Evolutionary conservation across 2,113 vertebrate species (phyloP).

Genomic region (Amia ocellicauda): DNA sequence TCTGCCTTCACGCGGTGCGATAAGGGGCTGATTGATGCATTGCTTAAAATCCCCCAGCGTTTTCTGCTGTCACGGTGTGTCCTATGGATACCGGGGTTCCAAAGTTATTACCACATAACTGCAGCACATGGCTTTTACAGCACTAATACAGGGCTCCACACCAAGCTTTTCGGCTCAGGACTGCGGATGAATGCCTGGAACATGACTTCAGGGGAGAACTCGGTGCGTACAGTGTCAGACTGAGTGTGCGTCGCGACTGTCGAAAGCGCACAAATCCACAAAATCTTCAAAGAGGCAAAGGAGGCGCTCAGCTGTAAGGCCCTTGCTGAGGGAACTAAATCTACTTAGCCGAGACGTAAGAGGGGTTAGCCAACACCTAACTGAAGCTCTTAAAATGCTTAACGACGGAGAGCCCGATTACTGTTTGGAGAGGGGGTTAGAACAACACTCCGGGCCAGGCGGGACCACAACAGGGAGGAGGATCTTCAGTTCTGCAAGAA

Average conservation of each 20-base stretch:
- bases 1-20: background rate
- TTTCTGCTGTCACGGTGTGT: background rate
- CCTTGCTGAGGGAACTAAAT: background rate
- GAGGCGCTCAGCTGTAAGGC: background rate
- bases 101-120: slow-evolving; percentile 10
- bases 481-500: too few relatives aligned
- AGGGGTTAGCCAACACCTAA: background rate
- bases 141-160: background rate
- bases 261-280: background rate
- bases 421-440: background rate
- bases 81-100: background rate
- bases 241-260: background rate
- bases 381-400: background rate
- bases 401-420: background rate
- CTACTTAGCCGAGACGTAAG: slow-evolving; percentile 9
- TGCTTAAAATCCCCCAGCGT: background rate
- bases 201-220: background rate
- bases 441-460: background rate
- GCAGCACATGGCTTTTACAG: background rate
- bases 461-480: background rate
- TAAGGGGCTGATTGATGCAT: background rate
- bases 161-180: too few relatives aligned
- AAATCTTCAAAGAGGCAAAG: slow-evolving; percentile 3
- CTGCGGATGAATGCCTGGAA: too few relatives aligned
- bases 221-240: background rate